Percentiles rank a stretch among this genome's conserved stretches.
Conservation (phyloP, 2,888 invertebrate species). For the Malacosoma neustria region DNA sequence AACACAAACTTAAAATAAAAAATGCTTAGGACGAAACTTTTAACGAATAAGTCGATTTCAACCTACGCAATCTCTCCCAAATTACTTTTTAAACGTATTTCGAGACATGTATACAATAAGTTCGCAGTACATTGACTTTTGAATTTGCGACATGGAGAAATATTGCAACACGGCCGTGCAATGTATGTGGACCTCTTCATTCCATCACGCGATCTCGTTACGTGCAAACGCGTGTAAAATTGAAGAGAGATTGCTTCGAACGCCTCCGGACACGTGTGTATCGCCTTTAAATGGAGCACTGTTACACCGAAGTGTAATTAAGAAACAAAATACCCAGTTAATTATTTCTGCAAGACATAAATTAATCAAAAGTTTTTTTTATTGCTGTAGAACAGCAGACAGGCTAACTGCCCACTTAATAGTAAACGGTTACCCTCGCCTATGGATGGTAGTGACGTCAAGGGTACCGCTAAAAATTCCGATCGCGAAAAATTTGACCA, state of each 20-base stretch:
- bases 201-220: slow-evolving; percentile 47
- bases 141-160: neutral
- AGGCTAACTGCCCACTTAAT: too few relatives aligned
- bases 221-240: slow-evolving; percentile 66
- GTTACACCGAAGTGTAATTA: slow-evolving; percentile 30
- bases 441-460: too few relatives aligned
- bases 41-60: too few relatives aligned
- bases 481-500: too few relatives aligned
- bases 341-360: too few relatives aligned
- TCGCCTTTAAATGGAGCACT: slow-evolving; percentile 13
- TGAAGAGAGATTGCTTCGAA: slow-evolving; percentile 57
- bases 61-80: neutral
- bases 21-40: too few relatives aligned
- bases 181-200: slow-evolving; percentile 21
- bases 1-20: too few relatives aligned
- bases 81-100: neutral
- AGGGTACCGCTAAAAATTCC: too few relatives aligned
- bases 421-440: too few relatives aligned
- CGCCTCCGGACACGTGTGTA: slow-evolving; percentile 28
- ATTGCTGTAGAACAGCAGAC: too few relatives aligned
- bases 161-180: slow-evolving; percentile 8
- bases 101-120: neutral
- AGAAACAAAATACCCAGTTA: neutral
- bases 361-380: too few relatives aligned
- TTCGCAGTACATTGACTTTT: neutral